Evolutionary conservation across 1,140 invertebrate species (phyloP), one percentile per base, ranked within the genome.

Genomic region (Cherax destructor): DNA sequence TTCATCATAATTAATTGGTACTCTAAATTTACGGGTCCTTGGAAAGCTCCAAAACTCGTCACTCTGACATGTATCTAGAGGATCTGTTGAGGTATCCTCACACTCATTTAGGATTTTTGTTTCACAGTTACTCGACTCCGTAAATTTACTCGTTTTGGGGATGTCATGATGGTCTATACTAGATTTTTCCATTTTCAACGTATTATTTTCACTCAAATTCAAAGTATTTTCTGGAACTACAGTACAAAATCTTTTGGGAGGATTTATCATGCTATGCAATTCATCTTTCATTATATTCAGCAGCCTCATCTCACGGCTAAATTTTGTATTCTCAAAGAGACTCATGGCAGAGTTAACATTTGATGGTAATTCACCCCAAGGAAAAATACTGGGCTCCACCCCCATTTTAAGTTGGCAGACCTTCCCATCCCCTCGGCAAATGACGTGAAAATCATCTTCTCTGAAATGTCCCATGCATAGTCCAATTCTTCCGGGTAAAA

Each of bases 381-480:
- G 79, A 18, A 81, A 81, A 30, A 81, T 52, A 59, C 79, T 81
- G 24, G 79, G 79, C 49, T 81, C 50, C n/a, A 81, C 79, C 13
- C 79, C 79, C 2, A 59, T 47, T 59, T 81, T 81, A 16, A 81
- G 21, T 59, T 10, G 24, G 21, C 79, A 81, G 3, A 81, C 50
- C 16, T 81, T 81, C 11, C 79, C 79, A 56, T 81, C 50, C 47
- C 79, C 79, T 81, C 79, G n/a, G 4, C 47, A 18, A 47, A 81
- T n/a, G 1, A 81, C 50, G 30, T 81, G 21, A 30, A 81, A 81
- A 47, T 81, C 50, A 1, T 81, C 79, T 6, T 52, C 50, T 21
- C 21, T 52, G n/a, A 81, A 81, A 21, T 81, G 79, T 24, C 50
- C 79, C 79, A 81, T 81, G 50, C 79, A 81, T 18, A 81, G 18